These are phyloP conservation scores for Sorex maritimensis DNA, from an alignment of 2,797 vertebrate genomes.

Conservation along the genomic window DNA sequence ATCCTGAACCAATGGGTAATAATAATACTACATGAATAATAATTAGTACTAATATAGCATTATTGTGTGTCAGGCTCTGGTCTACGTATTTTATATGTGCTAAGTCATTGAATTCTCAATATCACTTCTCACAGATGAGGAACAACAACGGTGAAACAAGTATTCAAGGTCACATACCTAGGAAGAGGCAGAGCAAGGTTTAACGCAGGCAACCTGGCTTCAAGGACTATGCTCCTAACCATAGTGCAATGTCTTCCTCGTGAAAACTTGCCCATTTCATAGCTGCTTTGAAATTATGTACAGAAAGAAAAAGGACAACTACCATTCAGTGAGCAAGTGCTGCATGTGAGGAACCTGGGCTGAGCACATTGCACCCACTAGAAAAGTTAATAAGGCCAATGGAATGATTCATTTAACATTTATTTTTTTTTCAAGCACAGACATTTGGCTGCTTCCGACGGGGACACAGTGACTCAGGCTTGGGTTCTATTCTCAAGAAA, in stretches of 20 bases:
- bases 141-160: background rate
- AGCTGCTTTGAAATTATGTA: background rate
- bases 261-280: no score
- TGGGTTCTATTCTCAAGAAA: background rate
- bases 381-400: background rate
- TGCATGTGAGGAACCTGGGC: background rate
- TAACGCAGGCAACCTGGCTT: background rate
- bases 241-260: no score
- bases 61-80: background rate
- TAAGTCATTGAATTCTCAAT: background rate
- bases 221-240: background rate
- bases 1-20: background rate
- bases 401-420: background rate
- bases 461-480: background rate
- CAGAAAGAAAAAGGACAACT: background rate
- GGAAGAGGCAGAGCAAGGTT: background rate
- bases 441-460: background rate
- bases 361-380: background rate
- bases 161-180: background rate
- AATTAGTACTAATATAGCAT: background rate
- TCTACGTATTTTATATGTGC: background rate
- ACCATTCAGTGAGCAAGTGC: background rate
- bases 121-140: slow-evolving; percentile 44
- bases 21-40: background rate
- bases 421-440: background rate